phyloP scores from a whole-genome alignment of 2,797 vertebrate species.

The Emys orbicularis region DNA sequence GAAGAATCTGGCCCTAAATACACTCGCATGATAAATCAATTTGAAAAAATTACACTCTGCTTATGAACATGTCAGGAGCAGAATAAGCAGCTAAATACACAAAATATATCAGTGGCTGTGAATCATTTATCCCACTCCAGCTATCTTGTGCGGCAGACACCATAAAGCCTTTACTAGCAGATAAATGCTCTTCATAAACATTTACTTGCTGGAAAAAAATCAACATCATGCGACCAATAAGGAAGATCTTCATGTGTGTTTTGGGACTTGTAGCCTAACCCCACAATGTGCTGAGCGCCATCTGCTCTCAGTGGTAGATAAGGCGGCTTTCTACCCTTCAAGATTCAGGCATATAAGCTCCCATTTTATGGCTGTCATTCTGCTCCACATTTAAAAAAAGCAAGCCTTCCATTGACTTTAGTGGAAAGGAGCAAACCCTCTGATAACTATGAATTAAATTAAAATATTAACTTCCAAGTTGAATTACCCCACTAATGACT shows the following conservation, averaged over 20 bases:
- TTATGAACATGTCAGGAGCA: background rate
- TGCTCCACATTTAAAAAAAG: background rate
- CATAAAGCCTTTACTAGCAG: background rate
- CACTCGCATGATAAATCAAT: background rate
- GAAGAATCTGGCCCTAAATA: background rate
- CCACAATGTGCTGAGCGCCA: background rate
- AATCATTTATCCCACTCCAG: background rate
- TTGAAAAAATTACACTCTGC: background rate
- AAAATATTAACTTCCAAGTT: background rate
- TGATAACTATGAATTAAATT: background rate
- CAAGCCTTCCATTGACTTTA: background rate
- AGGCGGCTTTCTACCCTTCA: background rate
- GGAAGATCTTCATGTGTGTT: accelerated
- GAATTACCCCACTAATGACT: background rate
- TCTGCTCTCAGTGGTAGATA: background rate
- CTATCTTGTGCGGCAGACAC: background rate
- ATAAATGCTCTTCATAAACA: background rate
- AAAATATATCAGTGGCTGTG: background rate
- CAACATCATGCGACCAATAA: background rate
- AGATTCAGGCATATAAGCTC: background rate
- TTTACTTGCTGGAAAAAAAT: background rate
- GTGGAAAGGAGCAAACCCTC: background rate
- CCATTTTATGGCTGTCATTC: background rate
- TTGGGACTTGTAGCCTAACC: accelerated
- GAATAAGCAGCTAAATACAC: background rate